phyloP scores from a whole-genome alignment of 2,888 invertebrate species.

The Amiota communis region DNA sequence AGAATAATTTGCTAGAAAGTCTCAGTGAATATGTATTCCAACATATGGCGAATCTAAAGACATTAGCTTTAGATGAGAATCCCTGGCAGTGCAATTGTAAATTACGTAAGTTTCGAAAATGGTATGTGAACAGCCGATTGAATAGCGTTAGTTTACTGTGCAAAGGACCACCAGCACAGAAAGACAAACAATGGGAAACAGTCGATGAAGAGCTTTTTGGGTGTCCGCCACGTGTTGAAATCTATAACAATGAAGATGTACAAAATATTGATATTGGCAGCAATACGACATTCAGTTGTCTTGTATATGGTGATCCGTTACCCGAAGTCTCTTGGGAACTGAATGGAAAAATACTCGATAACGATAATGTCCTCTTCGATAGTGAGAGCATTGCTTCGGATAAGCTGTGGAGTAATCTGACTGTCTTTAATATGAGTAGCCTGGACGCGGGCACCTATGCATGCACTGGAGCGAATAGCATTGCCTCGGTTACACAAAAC shows the following conservation, averaged over 20 bases:
- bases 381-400: conserved; percentile 70
- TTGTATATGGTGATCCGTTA: conserved; percentile 87
- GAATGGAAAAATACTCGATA: conserved; percentile 80
- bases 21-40: conserved; percentile 80
- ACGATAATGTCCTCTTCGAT: conserved; percentile 75
- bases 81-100: conserved; percentile 94
- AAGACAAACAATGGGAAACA: conserved; percentile 84
- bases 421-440: conserved; percentile 86
- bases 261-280: conserved; percentile 84
- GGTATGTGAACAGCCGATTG: conserved; percentile 86
- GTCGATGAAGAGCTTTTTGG: conserved; percentile 85
- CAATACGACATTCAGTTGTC: conserved; percentile 87
- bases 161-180: conserved; percentile 80
- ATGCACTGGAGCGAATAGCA: conserved; percentile 75
- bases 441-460: conserved; percentile 89
- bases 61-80: conserved; percentile 86
- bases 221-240: conserved; percentile 84
- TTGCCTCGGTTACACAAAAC: conserved; percentile 75
- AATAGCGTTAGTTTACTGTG: conserved; percentile 84
- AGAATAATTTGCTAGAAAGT: conserved; percentile 84
- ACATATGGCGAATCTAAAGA: conserved; percentile 85
- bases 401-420: conserved; percentile 84
- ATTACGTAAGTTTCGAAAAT: conserved; percentile 86
- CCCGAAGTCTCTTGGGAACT: conserved; percentile 88
- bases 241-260: conserved; percentile 76